Base-by-base conservation (phyloP, 2,113 vertebrate species). In the Parus major region DNA sequence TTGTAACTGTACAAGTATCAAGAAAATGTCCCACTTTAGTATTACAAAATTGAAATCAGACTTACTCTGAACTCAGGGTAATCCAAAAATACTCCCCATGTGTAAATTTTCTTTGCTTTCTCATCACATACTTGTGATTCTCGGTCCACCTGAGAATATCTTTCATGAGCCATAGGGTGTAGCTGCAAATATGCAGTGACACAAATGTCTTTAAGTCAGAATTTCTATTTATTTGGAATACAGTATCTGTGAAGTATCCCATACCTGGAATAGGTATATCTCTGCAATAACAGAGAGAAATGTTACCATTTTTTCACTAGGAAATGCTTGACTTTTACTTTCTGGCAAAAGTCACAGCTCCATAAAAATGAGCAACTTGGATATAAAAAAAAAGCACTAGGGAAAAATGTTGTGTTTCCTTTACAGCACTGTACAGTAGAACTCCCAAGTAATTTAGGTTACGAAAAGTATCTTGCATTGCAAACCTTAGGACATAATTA, bases 31-130 rank as follows among this genome's bases (percentile, higher is more conserved):
- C 36, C 44, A 25, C 21, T 66, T 68, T 4, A 25, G 12, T 46
- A 47, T 82, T 44, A 52, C 15, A 69, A 82, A 41, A 66, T 10
- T 46, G 19, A 79, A 52, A 27, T 60, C 66, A 60, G 66, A 95
- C 95, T 85, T 97, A 98, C 98, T 97, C 98, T 97, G 81, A 99
- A 96, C 73, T 97, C 98, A 36, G 82, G 83, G 41, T 95, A 97
- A 97, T 99, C 97, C 68, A 99, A 98, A n/a, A 97, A 90, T 52
- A 98, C 86, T 44, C 97, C 95, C 92, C 97, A 84, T 24, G 98
- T 96, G 49, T 98, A 91, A 76, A 98, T 96, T 65, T 97, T 95
- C 88, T 96, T 75, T 47, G 96, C 96, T 93, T 98, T 96, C 68
- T 98, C 95, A 10, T 97, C 84, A 53, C 92, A 47, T 20, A 97